Evolutionary conservation across 2,888 invertebrate genomes (phyloP), one percentile per base, ranked within the genome.

Genomic region (Gastrophysa polygoni): DNA sequence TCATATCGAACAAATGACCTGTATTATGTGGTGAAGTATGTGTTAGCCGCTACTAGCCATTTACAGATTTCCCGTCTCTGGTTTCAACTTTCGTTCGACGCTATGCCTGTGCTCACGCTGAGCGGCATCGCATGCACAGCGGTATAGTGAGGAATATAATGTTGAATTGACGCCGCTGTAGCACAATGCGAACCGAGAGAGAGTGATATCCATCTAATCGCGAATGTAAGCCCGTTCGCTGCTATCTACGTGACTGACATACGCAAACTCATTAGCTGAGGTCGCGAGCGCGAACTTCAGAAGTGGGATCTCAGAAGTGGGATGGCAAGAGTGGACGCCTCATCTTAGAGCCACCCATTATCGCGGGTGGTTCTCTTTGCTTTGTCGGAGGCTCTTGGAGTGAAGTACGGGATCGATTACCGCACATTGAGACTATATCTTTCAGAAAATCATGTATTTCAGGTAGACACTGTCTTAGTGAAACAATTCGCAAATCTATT

Each of bases 121-220:
- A n/a, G n/a, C n/a, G n/a, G n/a, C n/a, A n/a, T n/a, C n/a, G n/a
- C n/a, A n/a, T n/a, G n/a, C n/a, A n/a, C n/a, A n/a, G n/a, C n/a
- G n/a, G n/a, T n/a, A n/a, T n/a, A n/a, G n/a, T n/a, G n/a, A n/a
- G n/a, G n/a, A n/a, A n/a, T n/a, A n/a, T n/a, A n/a, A n/a, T n/a
- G n/a, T n/a, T n/a, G n/a, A n/a, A n/a, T n/a, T n/a, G 4, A 6
- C 14, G 38, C 38, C 14, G 38, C 29, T 32, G 29, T 10, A 14
- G 38, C 14, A 2, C 4, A 11, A 32, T 11, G 7, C 38, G 38
- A 38, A 1, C 3, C 38, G 3, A 11, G 14, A 14, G 38, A 38
- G 24, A 24, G 24, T 24, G 24, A 70, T 71, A 70, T 71, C 71
- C 70, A 73, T 73, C 71, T 73, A 71, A 73, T 73, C 68, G 67